Base-by-base conservation (phyloP, 1,140 invertebrate genomes). In the Eurosta solidaginis region DNA sequence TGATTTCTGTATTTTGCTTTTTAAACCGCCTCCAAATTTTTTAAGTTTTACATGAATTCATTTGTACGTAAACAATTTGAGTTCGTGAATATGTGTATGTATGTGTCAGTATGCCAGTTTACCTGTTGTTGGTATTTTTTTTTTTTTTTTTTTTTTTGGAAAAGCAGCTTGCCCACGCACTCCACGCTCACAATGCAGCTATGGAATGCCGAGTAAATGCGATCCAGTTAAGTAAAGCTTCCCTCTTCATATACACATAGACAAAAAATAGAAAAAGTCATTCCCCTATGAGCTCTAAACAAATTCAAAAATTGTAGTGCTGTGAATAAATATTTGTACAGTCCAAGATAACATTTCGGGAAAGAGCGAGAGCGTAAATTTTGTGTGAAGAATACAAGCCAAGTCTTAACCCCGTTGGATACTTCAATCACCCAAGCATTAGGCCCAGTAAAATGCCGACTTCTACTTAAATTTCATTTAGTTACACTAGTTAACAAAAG, bases 381-480 rank as follows among this genome's bases (percentile, higher is more conserved):
- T 36, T 40, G 22, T n/a, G 33, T 40, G 59, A 40, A 29, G 59
- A 40, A 27, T 33, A n/a, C 59, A 68, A 40, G 59, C 40, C 54
- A 59, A 63, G 54, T 63, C 27, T 63, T 63, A n/a, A 54, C 10
- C 50, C 50, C 59, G n/a, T 40, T 68, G 22, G 27, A 20, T 33
- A 42, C 40, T 68, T 33, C 33, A 54, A 54, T 54, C 14, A 47
- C 29, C 20, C 29, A 33, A 63, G 59, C 33, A 20, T 36, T 17
- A 44, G 45, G 45, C 45, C 45, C 45, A 47, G 12, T 47, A 17
- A 47, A 47, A 17, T n/a, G 12, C 3, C n/a, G 45, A 47, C 9
- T 47, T 12, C 33, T 40, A 68, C 59, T 68, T 68, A 68, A 68
- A 68, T 68, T 68, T 68, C 59, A 40, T 68, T 68, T 29, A 68